A percentile compares a stretch with the other conserved stretches of the same genome.
These are phyloP conservation scores for Eremophila alpestris DNA, from an alignment of 2,797 vertebrate species.

Conservation along the genomic window DNA sequence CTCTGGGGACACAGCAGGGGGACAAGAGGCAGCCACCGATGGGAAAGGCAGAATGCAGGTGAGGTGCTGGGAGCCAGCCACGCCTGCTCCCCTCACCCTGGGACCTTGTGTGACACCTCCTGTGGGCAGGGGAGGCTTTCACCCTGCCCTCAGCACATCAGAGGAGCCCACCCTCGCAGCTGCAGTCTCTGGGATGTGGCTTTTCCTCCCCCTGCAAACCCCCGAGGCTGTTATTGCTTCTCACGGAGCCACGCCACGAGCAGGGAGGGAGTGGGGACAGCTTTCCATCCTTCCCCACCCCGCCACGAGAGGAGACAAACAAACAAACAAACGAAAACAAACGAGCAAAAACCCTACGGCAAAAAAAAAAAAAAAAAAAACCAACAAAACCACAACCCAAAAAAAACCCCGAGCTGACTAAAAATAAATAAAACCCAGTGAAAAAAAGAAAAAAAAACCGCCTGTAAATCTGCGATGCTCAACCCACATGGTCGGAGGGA, in stretches of 20 bases:
- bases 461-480: constrained; percentile 70
- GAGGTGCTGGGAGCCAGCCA: constrained; percentile 10
- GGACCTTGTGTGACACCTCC: neutral
- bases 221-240: constrained; percentile 66
- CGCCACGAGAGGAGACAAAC: neutral
- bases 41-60: neutral
- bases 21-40: neutral
- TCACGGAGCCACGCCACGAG: constrained; percentile 3
- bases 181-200: neutral
- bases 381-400: too few species aligned
- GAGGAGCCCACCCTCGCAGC: accelerated
- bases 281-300: constrained; percentile 47
- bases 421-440: constrained; percentile 67
- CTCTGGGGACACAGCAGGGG: neutral
- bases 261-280: constrained; percentile 21
- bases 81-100: neutral
- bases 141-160: neutral
- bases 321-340: neutral
- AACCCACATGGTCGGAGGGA: constrained; percentile 65
- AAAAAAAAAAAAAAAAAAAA: neutral
- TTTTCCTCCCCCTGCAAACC: constrained; percentile 6
- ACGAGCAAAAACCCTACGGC: neutral
- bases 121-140: neutral
- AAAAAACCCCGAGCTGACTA: neutral
- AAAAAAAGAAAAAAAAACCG: constrained; percentile 48